Percentiles rank a stretch among this genome's conserved stretches.
phyloP scores from a whole-genome alignment of 2,888 invertebrate genomes.

The Rhynchonema sp. region DNA sequence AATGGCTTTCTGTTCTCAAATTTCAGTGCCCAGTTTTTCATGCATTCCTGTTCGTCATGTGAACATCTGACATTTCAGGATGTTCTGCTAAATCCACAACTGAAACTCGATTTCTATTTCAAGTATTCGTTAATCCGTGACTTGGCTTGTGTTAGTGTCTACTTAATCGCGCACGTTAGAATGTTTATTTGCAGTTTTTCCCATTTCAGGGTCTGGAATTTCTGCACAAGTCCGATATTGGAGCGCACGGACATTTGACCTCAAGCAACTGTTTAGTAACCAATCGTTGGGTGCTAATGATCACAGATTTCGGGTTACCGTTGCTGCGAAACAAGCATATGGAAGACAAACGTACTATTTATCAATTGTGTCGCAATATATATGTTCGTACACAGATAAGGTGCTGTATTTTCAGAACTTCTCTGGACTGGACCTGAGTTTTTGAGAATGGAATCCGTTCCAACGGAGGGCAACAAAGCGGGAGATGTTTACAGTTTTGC shows the following conservation, averaged over 20 bases:
- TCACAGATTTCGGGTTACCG: constrained; percentile 6
- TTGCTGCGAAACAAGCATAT: neutral
- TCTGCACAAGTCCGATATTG: constrained; percentile 2
- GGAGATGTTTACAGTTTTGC: neutral
- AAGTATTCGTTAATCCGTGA: constrained; percentile 6
- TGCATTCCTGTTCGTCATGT: too few species aligned
- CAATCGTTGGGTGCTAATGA: constrained; percentile 8
- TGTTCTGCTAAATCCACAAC: neutral
- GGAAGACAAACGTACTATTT: neutral
- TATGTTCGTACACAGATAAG: neutral
- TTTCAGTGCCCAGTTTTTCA: too few species aligned
- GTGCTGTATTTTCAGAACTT: neutral
- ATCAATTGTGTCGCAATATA: neutral
- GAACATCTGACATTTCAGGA: constrained; percentile 1
- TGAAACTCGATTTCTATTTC: constrained; percentile 6
- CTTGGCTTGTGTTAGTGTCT: neutral
- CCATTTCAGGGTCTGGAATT: constrained; percentile 5
- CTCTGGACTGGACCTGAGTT: neutral
- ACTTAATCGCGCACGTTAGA: neutral
- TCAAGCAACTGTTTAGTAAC: constrained; percentile 8
- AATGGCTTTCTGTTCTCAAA: too few species aligned
- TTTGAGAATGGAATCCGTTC: neutral
- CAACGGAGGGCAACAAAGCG: neutral
- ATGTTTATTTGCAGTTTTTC: neutral
- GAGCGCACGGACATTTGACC: constrained; percentile 8